Conservation (phyloP, 2,797 vertebrate genomes). For the Eleutherodactylus coqui region DNA sequence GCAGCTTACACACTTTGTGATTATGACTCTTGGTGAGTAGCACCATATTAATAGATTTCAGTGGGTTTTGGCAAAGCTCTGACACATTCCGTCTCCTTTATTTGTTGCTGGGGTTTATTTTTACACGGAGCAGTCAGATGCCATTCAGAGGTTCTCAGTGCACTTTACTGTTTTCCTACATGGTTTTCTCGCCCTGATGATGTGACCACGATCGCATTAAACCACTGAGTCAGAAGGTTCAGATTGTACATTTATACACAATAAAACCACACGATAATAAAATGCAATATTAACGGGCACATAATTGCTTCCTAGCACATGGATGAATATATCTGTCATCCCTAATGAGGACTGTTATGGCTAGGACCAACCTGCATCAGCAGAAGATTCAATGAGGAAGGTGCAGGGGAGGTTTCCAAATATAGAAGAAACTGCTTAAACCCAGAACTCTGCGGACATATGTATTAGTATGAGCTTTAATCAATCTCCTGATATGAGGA, state of each 20-base stretch:
- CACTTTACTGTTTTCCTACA: conserved; percentile 37
- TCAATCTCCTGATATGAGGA: background rate
- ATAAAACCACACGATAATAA: conserved; percentile 41
- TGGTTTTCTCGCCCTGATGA: conserved; percentile 33
- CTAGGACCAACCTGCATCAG: conserved; percentile 14
- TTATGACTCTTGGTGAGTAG: conserved; percentile 34
- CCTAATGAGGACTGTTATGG: background rate
- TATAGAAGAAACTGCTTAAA: background rate
- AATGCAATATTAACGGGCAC: conserved; percentile 32
- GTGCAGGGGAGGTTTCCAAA: background rate
- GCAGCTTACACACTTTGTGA: conserved; percentile 34
- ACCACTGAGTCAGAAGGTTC: conserved; percentile 37
- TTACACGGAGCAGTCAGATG: conserved; percentile 33
- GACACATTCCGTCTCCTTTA: conserved; percentile 44
- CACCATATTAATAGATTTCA: conserved; percentile 38
- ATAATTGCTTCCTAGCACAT: conserved; percentile 18
- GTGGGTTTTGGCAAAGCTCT: conserved; percentile 36
- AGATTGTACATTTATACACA: conserved; percentile 21
- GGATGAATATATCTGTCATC: conserved; percentile 37
- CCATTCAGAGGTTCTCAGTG: conserved; percentile 24
- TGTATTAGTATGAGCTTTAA: background rate
- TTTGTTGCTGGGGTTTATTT: conserved; percentile 44
- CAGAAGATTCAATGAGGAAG: background rate
- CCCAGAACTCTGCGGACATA: background rate
- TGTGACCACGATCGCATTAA: conserved; percentile 45